phyloP scores from a whole-genome alignment of 2,888 invertebrate species.

The Synergus umbraculus region DNA sequence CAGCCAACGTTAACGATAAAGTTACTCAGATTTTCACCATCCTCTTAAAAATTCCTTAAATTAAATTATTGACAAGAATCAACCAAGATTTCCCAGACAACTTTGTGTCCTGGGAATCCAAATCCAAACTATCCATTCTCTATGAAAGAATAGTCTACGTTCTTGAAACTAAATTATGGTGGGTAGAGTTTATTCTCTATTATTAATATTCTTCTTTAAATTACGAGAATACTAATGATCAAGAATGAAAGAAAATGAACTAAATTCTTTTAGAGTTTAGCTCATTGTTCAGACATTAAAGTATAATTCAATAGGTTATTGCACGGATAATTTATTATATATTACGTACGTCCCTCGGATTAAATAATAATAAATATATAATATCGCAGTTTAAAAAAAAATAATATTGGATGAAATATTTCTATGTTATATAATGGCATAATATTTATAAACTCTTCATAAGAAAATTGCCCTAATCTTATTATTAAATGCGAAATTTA shows the following conservation, averaged over 20 bases:
- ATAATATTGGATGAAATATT: not conserved
- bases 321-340: too few relatives aligned
- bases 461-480: constrained; percentile 1
- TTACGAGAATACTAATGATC: too few relatives aligned
- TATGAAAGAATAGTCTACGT: constrained; percentile 29
- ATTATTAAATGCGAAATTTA: constrained; percentile 17
- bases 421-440: not conserved
- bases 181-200: not conserved
- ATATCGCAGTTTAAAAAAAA: too few relatives aligned
- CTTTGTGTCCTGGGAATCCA: constrained; percentile 38
- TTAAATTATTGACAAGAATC: not conserved
- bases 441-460: not conserved
- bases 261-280: too few relatives aligned
- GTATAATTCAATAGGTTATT: too few relatives aligned
- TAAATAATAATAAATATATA: too few relatives aligned
- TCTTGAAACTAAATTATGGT: not conserved
- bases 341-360: too few relatives aligned
- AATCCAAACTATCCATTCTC: constrained; percentile 49
- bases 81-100: constrained; percentile 23
- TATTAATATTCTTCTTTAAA: too few relatives aligned
- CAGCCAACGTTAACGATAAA: constrained; percentile 15
- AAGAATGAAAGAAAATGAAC: too few relatives aligned
- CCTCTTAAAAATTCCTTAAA: not conserved
- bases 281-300: too few relatives aligned
- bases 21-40: not conserved